A percentile compares a stretch with the other conserved stretches of the same genome.
phyloP scores from a whole-genome alignment of 1,140 invertebrate species.

The Drusus annulatus region DNA sequence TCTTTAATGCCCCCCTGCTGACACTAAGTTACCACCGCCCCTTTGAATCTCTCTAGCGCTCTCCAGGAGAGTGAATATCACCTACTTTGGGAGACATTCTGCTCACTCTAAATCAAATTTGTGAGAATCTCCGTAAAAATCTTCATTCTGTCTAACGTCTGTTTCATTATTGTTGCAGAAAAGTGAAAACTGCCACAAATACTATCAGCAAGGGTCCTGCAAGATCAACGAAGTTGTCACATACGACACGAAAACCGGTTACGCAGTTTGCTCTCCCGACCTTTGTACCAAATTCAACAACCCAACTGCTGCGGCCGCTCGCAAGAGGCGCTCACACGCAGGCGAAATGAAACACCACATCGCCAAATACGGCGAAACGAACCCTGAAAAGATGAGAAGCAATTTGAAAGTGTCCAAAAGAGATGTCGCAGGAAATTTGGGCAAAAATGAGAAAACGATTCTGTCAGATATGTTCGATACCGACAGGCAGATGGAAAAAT shows the following conservation, averaged over 20 bases:
- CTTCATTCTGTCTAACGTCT: too few species aligned
- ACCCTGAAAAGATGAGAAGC: background rate
- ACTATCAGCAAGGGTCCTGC: conserved; percentile 42
- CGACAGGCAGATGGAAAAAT: conserved; percentile 8
- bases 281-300: conserved; percentile 10
- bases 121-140: too few species aligned
- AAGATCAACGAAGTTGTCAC: conserved; percentile 22
- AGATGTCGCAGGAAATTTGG: background rate
- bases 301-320: background rate
- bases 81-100: too few species aligned
- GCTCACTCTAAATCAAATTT: too few species aligned
- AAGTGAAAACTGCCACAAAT: conserved; percentile 27
- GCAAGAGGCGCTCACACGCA: background rate
- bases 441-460: background rate
- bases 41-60: too few species aligned
- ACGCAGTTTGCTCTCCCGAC: conserved; percentile 34
- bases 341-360: background rate
- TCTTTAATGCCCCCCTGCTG: too few species aligned
- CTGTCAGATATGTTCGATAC: background rate
- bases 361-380: conserved; percentile 6
- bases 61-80: too few species aligned
- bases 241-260: conserved; percentile 14
- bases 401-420: background rate
- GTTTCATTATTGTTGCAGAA: conserved; percentile 12
- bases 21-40: too few species aligned